Percentiles rank a stretch among this genome's conserved stretches.
These are phyloP conservation scores for Polymixis lichenea DNA, from an alignment of 2,888 invertebrate species.

Conservation along the genomic window DNA sequence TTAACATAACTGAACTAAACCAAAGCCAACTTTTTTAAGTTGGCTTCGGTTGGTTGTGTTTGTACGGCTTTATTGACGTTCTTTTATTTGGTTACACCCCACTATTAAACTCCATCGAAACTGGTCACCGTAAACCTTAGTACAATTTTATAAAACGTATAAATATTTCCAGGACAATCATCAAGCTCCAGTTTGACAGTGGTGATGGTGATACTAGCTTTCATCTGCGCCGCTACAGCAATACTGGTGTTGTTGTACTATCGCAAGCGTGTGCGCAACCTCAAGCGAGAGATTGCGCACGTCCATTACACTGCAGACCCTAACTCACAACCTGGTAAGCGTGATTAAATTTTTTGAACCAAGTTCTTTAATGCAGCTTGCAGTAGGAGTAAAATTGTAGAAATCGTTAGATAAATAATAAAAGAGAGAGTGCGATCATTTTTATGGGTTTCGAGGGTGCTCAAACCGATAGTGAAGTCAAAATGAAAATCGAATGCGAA, in stretches of 20 bases:
- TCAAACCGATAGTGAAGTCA: too few relatives aligned
- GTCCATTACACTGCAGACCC: conserved; percentile 97
- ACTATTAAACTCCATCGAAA: not conserved
- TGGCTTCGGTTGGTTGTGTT: not conserved
- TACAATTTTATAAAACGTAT: not conserved
- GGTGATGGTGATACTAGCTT: conserved; percentile 92
- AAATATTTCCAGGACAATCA: conserved; percentile 65
- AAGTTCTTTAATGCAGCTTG: too few relatives aligned
- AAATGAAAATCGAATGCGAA: too few relatives aligned
- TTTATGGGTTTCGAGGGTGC: too few relatives aligned
- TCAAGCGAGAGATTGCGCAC: conserved; percentile 96
- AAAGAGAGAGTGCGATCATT: too few relatives aligned
- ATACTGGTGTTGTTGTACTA: conserved; percentile 94
- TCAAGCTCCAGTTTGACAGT: conserved; percentile 91
- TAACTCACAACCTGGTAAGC: conserved; percentile 90
- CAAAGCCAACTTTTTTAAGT: not conserved
- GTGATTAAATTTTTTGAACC: not conserved
- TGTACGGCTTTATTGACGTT: not conserved
- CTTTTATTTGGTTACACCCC: not conserved
- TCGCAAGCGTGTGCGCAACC: conserved; percentile 94
- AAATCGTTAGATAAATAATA: too few relatives aligned
- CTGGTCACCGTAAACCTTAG: not conserved
- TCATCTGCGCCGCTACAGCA: conserved; percentile 91
- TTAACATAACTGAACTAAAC: not conserved
- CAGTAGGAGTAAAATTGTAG: too few relatives aligned